Conservation (phyloP, 2,888 invertebrate genomes). For the Siphonodentalium dalli region DNA sequence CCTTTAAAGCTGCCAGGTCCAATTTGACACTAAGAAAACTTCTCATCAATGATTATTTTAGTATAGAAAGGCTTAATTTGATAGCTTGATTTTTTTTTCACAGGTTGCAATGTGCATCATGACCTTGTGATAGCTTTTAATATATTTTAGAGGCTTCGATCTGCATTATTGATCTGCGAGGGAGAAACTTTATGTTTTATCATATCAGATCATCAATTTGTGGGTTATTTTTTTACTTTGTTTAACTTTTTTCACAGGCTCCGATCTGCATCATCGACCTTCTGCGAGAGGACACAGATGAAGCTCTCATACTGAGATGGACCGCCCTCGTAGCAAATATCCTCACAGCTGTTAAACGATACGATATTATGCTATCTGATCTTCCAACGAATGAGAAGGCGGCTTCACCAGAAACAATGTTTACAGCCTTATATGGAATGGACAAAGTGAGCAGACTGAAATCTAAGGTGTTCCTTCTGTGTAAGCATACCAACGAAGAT, state of each 20-base stretch:
- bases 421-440: slow-evolving; percentile 52
- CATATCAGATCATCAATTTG: no score
- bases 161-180: no score
- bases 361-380: slow-evolving; percentile 65
- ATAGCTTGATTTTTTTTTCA: no score
- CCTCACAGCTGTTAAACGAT: slow-evolving; percentile 63
- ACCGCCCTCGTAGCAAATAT: slow-evolving; percentile 69
- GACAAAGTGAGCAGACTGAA: slow-evolving; percentile 39
- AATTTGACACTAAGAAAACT: no score
- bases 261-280: slow-evolving; percentile 67
- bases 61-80: no score
- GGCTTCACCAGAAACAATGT: slow-evolving; percentile 70
- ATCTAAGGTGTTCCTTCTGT: slow-evolving; percentile 56
- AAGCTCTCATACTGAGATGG: slow-evolving; percentile 66
- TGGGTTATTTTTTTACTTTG: neutral
- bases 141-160: no score
- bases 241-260: slow-evolving; percentile 64
- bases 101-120: no score
- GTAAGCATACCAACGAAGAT: slow-evolving; percentile 50
- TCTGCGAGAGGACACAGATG: slow-evolving; percentile 65
- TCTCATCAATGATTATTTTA: no score
- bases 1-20: no score
- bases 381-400: slow-evolving; percentile 69
- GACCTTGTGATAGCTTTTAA: no score
- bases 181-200: no score